Base-by-base conservation (phyloP, 2,113 vertebrate genomes). In the Thermophis baileyi region DNA sequence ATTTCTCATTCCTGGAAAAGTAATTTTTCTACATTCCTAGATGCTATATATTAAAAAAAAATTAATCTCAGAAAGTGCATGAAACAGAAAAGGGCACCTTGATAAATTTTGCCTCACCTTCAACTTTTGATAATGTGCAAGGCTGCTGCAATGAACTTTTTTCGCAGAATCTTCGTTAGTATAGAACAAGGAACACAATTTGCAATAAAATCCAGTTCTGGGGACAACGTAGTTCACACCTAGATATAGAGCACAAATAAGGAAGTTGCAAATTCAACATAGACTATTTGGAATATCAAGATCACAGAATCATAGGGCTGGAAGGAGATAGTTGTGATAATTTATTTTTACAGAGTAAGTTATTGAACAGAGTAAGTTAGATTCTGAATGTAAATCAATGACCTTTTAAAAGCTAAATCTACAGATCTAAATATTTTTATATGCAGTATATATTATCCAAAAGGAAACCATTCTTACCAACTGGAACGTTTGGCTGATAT, bases 191-290 rank as follows among this genome's bases (percentile, higher is more conserved):
- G 98, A 99, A 96, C 99, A 99, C 96, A 99, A 98, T 96, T 99
- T 98, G 97, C 99, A 99, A 98, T 99, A 99, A 96, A 98, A 99
- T 12, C 99, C 99, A 98, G 98, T 98, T 98, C 99, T 99, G 96
- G 98, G 98, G 97, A 98, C 98, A 97, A 99, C 98, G 95, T 98
- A 99, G 95, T 99, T 99, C 93, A 99, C 98, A 96, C 99, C 99
- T 99, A 98, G 92, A 97, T 95, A 95, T 91, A 97, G 95, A 95
- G 35, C 25, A 24, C 25, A 88, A 24, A 88, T 60, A 27, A 63
- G 11, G 16, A 6, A 20, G 4, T 94, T 96, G 95, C 92, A 97
- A 94, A 95, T 96, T 95, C 96, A 95, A 95, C 95, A 94, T 94
- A 95, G n/a, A 96, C 92, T 92, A 96, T 69, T 92, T 95, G 49